A percentile compares a stretch with the other conserved stretches of the same genome.
phyloP scores from a whole-genome alignment of 2,888 invertebrate genomes.

The Ennomos fuscantarius region DNA sequence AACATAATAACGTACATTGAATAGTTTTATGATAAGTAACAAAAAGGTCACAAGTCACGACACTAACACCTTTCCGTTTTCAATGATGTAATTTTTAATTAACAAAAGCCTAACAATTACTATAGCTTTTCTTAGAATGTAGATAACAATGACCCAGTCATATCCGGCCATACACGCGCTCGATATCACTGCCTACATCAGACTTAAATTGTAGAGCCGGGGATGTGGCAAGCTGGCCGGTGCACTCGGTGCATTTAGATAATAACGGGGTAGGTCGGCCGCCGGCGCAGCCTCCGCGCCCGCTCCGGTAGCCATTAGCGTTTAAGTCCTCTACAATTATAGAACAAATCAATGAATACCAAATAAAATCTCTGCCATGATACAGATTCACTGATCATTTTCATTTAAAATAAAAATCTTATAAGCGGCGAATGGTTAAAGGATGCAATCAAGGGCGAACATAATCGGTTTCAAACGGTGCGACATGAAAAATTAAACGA shows the following conservation, averaged over 20 bases:
- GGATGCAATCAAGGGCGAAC: slow-evolving; percentile 65
- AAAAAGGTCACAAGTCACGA: slow-evolving; percentile 15
- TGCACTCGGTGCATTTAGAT: slow-evolving; percentile 57
- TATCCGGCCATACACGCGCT: slow-evolving; percentile 19
- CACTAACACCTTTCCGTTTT: slow-evolving; percentile 26
- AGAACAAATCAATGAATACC: slow-evolving; percentile 46
- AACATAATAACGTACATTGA: neutral
- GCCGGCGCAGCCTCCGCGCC: slow-evolving; percentile 45
- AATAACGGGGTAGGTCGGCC: slow-evolving; percentile 57
- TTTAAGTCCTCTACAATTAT: slow-evolving; percentile 64
- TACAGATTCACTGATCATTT: slow-evolving; percentile 31
- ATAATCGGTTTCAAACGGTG: slow-evolving; percentile 77
- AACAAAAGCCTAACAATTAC: slow-evolving; percentile 20
- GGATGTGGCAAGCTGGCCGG: slow-evolving; percentile 53
- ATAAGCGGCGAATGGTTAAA: slow-evolving; percentile 22
- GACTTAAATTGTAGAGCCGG: slow-evolving; percentile 40
- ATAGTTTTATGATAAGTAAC: slow-evolving; percentile 22
- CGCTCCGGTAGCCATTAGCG: slow-evolving; percentile 70
- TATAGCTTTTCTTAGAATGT: slow-evolving; percentile 34
- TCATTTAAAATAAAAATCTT: slow-evolving; percentile 20
- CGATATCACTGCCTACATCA: slow-evolving; percentile 34
- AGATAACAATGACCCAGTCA: slow-evolving; percentile 24
- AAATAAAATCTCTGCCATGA: slow-evolving; percentile 33
- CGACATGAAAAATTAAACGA: slow-evolving; percentile 79
- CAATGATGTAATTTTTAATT: slow-evolving; percentile 27